These are phyloP conservation scores for Hyposmocoma kahamanoa DNA, from an alignment of 1,140 invertebrate genomes.

Conservation along the genomic window DNA sequence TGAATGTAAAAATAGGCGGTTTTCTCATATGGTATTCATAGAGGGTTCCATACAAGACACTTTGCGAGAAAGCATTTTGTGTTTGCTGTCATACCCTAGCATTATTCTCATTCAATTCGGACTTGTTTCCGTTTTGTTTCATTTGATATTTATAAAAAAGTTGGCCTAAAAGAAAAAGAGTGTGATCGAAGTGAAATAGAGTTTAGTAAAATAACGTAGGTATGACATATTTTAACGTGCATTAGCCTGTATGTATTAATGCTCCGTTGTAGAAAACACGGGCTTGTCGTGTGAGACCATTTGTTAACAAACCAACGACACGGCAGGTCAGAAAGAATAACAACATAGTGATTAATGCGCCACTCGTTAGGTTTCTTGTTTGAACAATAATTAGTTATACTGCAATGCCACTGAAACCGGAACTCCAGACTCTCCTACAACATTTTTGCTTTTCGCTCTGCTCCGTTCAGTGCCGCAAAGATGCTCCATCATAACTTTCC, in stretches of 20 bases:
- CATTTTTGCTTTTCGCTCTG: constrained; percentile 43
- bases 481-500: constrained; percentile 59
- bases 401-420: constrained; percentile 31
- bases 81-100: constrained; percentile 15
- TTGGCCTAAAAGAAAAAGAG: no score
- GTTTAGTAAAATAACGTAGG: no score
- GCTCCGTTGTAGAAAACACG: no score
- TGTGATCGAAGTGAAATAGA: no score
- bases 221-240: no score
- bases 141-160: no score
- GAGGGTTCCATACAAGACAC: constrained; percentile 29
- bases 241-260: no score
- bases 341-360: constrained; percentile 27
- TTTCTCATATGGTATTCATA: constrained; percentile 57
- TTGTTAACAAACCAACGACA: constrained; percentile 22
- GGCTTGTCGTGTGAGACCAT: constrained; percentile 10
- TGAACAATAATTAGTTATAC: constrained; percentile 48
- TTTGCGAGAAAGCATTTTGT: constrained; percentile 26
- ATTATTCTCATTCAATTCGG: neutral
- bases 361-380: constrained; percentile 35
- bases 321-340: constrained; percentile 12
- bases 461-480: constrained; percentile 24
- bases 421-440: constrained; percentile 11
- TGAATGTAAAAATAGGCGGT: constrained; percentile 50
- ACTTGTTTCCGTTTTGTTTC: no score